Percentiles rank a stretch among this genome's conserved stretches.
These are phyloP conservation scores for Parasteatoda tepidariorum DNA, from an alignment of 1,140 invertebrate genomes.

Conservation along the genomic window DNA sequence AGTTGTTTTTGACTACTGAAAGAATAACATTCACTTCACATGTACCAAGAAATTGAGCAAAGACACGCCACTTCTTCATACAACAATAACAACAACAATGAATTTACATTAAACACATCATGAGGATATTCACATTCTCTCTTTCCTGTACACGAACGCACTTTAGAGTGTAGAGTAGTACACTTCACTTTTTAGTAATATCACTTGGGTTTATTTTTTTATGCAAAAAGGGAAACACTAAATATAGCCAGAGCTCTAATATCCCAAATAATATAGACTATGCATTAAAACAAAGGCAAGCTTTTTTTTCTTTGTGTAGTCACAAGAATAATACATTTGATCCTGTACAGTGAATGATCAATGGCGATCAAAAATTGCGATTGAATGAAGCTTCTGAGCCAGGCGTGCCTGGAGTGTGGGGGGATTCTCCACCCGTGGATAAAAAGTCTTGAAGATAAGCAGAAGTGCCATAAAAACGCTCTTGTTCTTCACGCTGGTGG, in stretches of 20 bases:
- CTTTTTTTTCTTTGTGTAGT: background rate
- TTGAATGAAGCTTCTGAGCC: slow-evolving; percentile 46
- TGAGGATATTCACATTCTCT: background rate
- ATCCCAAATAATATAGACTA: background rate
- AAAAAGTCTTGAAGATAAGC: slow-evolving; percentile 54
- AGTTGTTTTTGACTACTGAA: background rate
- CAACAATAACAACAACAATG: no score
- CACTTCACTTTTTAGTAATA: background rate
- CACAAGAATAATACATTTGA: background rate
- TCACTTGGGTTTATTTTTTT: background rate
- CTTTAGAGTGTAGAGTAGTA: no score
- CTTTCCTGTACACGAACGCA: background rate
- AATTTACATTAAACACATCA: background rate
- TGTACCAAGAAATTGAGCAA: background rate
- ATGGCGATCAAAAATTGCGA: slow-evolving; percentile 34
- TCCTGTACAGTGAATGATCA: background rate
- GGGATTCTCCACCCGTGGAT: slow-evolving; percentile 31
- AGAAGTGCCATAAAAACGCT: slow-evolving; percentile 75
- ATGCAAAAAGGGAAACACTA: background rate
- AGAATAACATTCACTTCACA: background rate
- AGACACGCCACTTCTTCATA: no score
- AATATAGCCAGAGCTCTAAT: no score
- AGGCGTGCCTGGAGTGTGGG: slow-evolving; percentile 46
- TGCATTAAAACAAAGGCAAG: background rate
- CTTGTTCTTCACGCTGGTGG: slow-evolving; percentile 85